Conservation (phyloP, 2,797 vertebrate genomes). For the Liparis tanakae region DNA sequence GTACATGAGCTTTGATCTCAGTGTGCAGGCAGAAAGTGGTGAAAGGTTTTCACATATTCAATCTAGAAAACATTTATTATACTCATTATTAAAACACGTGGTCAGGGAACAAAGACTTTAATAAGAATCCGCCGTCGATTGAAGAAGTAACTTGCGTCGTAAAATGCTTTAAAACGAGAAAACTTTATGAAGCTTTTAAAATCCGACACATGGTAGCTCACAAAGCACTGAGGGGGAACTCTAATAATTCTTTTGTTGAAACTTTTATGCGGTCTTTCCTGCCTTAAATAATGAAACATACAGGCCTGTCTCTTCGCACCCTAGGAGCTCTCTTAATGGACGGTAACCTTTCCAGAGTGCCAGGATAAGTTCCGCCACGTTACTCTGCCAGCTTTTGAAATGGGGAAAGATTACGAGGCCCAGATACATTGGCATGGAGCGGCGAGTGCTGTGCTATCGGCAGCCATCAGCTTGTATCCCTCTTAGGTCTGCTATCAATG, state of each 20-base stretch:
- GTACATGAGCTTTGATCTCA: background rate
- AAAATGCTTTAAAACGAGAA: constrained; percentile 14
- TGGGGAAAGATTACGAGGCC: constrained; percentile 45
- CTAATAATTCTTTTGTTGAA: constrained; percentile 18
- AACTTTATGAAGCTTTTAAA: constrained; percentile 24
- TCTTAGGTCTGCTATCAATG: constrained; percentile 48
- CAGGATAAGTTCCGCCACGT: constrained; percentile 47
- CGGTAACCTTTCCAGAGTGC: constrained; percentile 44
- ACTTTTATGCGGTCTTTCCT: constrained; percentile 31
- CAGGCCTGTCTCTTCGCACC: background rate
- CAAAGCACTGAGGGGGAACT: background rate
- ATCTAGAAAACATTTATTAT: constrained; percentile 17
- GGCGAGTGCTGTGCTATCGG: constrained; percentile 52
- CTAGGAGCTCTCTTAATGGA: constrained; percentile 33
- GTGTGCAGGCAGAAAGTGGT: background rate
- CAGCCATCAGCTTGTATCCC: constrained; percentile 47
- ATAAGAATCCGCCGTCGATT: constrained; percentile 1
- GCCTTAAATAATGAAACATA: constrained; percentile 45
- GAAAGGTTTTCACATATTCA: constrained; percentile 10
- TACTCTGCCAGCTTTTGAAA: constrained; percentile 49
- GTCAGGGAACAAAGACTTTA: constrained; percentile 12
- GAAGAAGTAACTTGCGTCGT: constrained; percentile 8
- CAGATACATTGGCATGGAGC: constrained; percentile 51
- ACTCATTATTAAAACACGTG: constrained; percentile 11
- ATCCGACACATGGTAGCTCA: background rate